phyloP scores from a whole-genome alignment of 2,888 invertebrate species.

The Hydroisotoma schaefferi region DNA sequence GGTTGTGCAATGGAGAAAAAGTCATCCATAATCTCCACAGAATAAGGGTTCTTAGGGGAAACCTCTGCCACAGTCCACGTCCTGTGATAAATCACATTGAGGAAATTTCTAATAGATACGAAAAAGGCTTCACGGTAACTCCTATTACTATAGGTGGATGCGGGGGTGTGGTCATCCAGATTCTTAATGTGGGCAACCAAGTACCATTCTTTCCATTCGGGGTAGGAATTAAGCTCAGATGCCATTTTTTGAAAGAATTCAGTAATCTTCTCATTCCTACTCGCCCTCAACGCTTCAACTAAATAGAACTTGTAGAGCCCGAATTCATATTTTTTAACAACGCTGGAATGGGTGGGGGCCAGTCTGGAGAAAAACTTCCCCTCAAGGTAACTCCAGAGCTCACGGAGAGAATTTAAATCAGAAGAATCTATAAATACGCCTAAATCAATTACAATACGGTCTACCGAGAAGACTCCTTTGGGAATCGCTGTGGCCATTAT shows the following conservation, averaged over 20 bases:
- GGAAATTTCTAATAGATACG: slow-evolving; percentile 47
- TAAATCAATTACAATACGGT: slow-evolving; percentile 47
- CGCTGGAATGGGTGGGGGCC: slow-evolving; percentile 70
- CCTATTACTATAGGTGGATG: slow-evolving; percentile 43
- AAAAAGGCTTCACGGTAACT: slow-evolving; percentile 48
- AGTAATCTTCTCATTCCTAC: slow-evolving; percentile 75
- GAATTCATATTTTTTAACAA: slow-evolving; percentile 50
- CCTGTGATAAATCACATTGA: slow-evolving; percentile 49
- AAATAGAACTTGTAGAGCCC: slow-evolving; percentile 71
- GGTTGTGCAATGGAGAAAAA: slow-evolving; percentile 49
- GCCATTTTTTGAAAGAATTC: slow-evolving; percentile 88
- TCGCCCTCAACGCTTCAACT: slow-evolving; percentile 77
- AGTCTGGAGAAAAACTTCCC: slow-evolving; percentile 80
- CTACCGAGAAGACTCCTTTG: slow-evolving; percentile 38
- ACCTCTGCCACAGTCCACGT: slow-evolving; percentile 48
- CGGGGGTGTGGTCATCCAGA: slow-evolving; percentile 44
- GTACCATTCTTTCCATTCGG: slow-evolving; percentile 53
- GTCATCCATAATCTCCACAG: slow-evolving; percentile 49
- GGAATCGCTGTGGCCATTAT: slow-evolving; percentile 22
- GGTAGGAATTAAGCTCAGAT: slow-evolving; percentile 78
- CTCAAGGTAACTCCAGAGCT: slow-evolving; percentile 87
- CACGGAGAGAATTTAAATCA: slow-evolving; percentile 74
- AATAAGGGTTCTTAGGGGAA: slow-evolving; percentile 48
- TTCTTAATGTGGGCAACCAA: slow-evolving; percentile 44
- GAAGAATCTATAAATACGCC: slow-evolving; percentile 55